These are phyloP conservation scores for Falco berigora DNA, from an alignment of 2,797 vertebrate genomes.

Conservation along the genomic window DNA sequence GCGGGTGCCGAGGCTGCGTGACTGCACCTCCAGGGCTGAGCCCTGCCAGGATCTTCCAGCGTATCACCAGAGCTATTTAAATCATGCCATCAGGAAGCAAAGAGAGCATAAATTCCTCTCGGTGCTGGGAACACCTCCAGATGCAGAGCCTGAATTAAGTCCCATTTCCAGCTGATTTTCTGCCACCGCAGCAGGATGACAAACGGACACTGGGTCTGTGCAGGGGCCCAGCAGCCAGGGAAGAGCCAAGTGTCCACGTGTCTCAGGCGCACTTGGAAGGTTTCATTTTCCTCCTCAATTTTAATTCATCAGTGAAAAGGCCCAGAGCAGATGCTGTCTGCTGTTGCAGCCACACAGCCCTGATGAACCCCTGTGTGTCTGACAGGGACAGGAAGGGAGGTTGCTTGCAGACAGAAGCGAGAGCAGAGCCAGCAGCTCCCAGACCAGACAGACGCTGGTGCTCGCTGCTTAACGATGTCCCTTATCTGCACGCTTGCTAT, in stretches of 20 bases:
- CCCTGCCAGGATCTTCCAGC: not conserved
- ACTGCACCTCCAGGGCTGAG: not conserved
- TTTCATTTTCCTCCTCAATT: not conserved
- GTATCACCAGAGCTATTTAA: not conserved
- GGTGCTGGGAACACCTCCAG: conserved; percentile 1
- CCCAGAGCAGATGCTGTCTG: not conserved
- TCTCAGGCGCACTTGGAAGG: accelerated
- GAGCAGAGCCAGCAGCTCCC: not conserved
- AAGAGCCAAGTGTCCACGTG: accelerated
- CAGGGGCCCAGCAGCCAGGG: not conserved
- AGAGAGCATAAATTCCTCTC: not conserved
- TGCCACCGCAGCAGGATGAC: not conserved
- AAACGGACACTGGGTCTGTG: not conserved
- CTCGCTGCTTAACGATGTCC: accelerated
- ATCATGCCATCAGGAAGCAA: not conserved
- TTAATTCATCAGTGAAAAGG: not conserved
- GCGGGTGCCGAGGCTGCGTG: not conserved
- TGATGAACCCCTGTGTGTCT: not conserved
- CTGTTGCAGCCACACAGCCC: not conserved
- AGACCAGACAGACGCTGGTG: accelerated
- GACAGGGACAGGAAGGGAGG: not conserved
- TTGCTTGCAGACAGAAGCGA: not conserved
- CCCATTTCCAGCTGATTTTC: not conserved
- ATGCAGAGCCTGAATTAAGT: not conserved
- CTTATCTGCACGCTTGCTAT: accelerated